These are phyloP conservation scores for Caenorhabditis becei DNA, from an alignment of 2,888 invertebrate species.

Conservation along the genomic window DNA sequence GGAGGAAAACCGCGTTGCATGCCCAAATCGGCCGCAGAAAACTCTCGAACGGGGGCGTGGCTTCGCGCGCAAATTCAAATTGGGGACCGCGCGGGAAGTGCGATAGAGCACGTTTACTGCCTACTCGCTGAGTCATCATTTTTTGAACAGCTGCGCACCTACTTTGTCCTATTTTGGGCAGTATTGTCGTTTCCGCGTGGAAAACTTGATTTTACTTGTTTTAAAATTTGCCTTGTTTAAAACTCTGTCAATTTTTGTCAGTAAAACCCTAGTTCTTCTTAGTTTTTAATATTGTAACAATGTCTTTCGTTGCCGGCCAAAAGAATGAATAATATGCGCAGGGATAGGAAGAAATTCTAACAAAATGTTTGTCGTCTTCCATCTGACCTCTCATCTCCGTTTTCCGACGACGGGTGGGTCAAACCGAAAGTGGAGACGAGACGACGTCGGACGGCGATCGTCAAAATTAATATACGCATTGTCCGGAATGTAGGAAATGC, in stretches of 20 bases:
- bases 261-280: too few relatives aligned
- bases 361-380: constrained; percentile 16
- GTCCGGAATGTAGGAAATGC: constrained; percentile 46
- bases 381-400: constrained; percentile 48
- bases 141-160: constrained; percentile 3
- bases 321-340: neutral
- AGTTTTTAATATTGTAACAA: too few relatives aligned
- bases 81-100: constrained; percentile 59
- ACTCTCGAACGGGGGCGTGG: constrained; percentile 59
- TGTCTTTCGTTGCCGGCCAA: neutral
- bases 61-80: constrained; percentile 63
- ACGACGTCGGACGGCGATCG: constrained; percentile 7
- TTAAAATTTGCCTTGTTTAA: neutral
- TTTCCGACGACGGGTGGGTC: constrained; percentile 26
- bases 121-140: constrained; percentile 24
- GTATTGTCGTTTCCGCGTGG: neutral
- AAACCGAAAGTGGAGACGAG: constrained; percentile 23
- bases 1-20: constrained; percentile 19
- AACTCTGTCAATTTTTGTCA: too few relatives aligned
- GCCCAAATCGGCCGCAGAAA: constrained; percentile 35
- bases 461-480: constrained; percentile 46
- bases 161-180: neutral
- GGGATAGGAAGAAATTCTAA: constrained; percentile 1
- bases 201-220: neutral
- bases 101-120: constrained; percentile 54